Conservation (phyloP, 2,888 invertebrate genomes). For the Acleris emargana region DNA sequence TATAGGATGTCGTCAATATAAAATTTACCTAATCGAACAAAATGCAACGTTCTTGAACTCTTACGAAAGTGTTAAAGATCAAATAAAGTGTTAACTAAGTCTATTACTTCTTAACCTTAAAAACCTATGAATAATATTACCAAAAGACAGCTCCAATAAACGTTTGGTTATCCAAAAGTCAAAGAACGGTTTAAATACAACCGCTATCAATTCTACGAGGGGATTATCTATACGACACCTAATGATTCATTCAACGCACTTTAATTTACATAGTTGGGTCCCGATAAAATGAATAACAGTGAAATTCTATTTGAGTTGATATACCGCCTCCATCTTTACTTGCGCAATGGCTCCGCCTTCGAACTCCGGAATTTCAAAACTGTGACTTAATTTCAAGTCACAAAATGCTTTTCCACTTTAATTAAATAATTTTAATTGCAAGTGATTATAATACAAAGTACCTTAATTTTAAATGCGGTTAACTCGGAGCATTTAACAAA, state of each 20-base stretch:
- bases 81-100: neutral
- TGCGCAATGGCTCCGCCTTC: conserved; percentile 8
- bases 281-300: conserved; percentile 19
- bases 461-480: conserved; percentile 31
- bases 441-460: conserved; percentile 7
- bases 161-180: conserved; percentile 13
- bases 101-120: conserved; percentile 1
- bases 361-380: conserved; percentile 8
- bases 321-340: conserved; percentile 13
- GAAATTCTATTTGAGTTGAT: conserved; percentile 22
- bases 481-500: conserved; percentile 18
- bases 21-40: too few species aligned
- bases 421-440: conserved; percentile 22
- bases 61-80: neutral
- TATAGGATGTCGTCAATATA: too few species aligned
- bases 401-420: conserved; percentile 12
- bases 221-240: conserved; percentile 23
- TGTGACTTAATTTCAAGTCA: conserved; percentile 10
- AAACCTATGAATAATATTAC: conserved; percentile 27
- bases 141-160: conserved; percentile 4
- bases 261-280: conserved; percentile 24
- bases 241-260: conserved; percentile 27
- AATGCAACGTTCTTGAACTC: neutral
- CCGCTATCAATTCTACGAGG: conserved; percentile 11
- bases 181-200: conserved; percentile 6